phyloP scores from a whole-genome alignment of 2,888 invertebrate genomes.

The Margaritifera margaritifera region DNA sequence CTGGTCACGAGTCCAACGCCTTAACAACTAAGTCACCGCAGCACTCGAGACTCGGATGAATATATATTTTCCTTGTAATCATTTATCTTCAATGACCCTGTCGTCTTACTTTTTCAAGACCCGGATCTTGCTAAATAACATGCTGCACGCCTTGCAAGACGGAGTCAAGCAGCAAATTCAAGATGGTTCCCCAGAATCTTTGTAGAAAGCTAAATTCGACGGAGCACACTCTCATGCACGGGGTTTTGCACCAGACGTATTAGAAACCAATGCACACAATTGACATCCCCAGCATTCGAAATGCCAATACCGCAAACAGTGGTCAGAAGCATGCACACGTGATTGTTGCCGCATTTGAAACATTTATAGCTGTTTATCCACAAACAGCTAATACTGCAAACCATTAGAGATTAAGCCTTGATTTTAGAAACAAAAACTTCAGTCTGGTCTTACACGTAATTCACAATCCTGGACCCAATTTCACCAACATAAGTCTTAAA shows the following conservation, averaged over 20 bases:
- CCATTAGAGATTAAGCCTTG: no score
- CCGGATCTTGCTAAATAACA: constrained; percentile 55
- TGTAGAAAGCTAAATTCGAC: constrained; percentile 74
- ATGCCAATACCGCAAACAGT: constrained; percentile 80
- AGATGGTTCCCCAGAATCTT: constrained; percentile 71
- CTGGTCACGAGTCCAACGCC: no score
- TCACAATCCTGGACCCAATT: constrained; percentile 48
- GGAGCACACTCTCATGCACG: constrained; percentile 79
- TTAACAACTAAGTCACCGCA: no score
- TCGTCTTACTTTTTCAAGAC: constrained; percentile 40
- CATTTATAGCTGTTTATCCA: constrained; percentile 80
- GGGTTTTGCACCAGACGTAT: constrained; percentile 84
- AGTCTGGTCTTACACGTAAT: constrained; percentile 60
- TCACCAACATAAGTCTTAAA: no score
- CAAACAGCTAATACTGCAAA: constrained; percentile 78
- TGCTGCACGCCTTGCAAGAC: constrained; percentile 77
- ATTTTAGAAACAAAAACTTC: no score
- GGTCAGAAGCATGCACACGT: constrained; percentile 82
- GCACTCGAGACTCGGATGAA: no score
- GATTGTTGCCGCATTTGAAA: constrained; percentile 80
- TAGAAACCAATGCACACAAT: constrained; percentile 75
- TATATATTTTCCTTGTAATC: no score
- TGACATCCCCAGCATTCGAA: constrained; percentile 76
- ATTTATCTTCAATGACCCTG: no score
- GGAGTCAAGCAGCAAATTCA: constrained; percentile 78